A percentile compares a stretch with the other conserved stretches of the same genome.
phyloP scores from a whole-genome alignment of 23 tunicate genomes.

The Styela clava region DNA sequence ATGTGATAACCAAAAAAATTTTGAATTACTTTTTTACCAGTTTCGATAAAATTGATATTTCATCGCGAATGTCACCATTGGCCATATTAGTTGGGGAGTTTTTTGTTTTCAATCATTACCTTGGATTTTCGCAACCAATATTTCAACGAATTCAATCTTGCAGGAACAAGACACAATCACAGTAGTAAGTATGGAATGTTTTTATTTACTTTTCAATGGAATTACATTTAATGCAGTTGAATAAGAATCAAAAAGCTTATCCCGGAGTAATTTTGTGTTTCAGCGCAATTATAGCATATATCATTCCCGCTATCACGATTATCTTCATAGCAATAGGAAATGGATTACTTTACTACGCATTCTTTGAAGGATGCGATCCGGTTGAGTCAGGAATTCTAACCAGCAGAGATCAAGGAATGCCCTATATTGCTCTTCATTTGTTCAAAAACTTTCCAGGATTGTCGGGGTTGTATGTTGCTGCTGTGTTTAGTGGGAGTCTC shows the following conservation, averaged over 20 bases:
- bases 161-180: background rate
- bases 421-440: background rate
- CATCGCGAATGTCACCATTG: slow-evolving; percentile 5
- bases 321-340: background rate
- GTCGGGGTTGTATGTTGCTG: slow-evolving; percentile 5
- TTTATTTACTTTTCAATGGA: no score
- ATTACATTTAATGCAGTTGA: no score
- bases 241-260: no score
- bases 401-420: background rate
- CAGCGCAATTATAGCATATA: slow-evolving; percentile 1
- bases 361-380: slow-evolving; percentile 1
- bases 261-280: no score
- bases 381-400: background rate
- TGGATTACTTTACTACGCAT: slow-evolving; percentile 9
- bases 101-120: slow-evolving; percentile 15
- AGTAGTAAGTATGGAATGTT: slow-evolving; percentile 14
- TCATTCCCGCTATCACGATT: slow-evolving; percentile 1
- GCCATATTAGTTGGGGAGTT: slow-evolving; percentile 12
- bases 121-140: slow-evolving; percentile 15
- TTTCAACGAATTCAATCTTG: background rate
- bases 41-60: slow-evolving; percentile 1
- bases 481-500: slow-evolving; percentile 9
- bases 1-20: no score
- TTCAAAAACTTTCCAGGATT: slow-evolving; percentile 10
- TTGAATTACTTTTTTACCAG: background rate